Evolutionary conservation across 2,888 invertebrate species (phyloP).

Genomic region (Polydrusus pterygomalis): DNA sequence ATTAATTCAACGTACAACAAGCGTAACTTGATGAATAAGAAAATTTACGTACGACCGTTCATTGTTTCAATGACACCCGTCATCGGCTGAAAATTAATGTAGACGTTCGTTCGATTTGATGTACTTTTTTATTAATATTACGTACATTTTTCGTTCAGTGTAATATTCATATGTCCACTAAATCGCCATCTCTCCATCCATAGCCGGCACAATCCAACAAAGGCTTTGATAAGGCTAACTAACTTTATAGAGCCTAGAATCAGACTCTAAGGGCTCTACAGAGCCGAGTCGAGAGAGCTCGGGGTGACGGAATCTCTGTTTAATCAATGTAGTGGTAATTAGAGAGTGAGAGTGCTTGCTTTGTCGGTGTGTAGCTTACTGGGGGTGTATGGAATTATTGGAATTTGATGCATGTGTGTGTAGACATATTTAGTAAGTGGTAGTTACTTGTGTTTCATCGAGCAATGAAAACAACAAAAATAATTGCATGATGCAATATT

Average conservation of each 20-base stretch:
- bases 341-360: slow-evolving; percentile 50
- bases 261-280: slow-evolving; percentile 33
- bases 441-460: not conserved
- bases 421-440: not conserved
- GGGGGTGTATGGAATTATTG: slow-evolving; percentile 32
- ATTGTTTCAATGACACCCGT: too few species aligned
- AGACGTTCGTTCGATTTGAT: too few species aligned
- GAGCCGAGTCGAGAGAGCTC: slow-evolving; percentile 29
- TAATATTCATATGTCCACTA: slow-evolving; percentile 4
- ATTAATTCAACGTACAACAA: too few species aligned
- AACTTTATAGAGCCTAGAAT: slow-evolving; percentile 21
- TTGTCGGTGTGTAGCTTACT: slow-evolving; percentile 42
- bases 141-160: too few species aligned
- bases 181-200: not conserved
- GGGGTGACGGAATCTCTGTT: slow-evolving; percentile 47
- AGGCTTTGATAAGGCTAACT: slow-evolving; percentile 47
- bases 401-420: slow-evolving; percentile 25
- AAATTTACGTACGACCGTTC: too few species aligned
- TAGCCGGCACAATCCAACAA: slow-evolving; percentile 36
- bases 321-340: slow-evolving; percentile 55
- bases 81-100: too few species aligned
- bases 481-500: too few species aligned
- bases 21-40: too few species aligned
- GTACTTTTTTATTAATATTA: too few species aligned
- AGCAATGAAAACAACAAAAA: too few species aligned